Conservation (phyloP, 2,888 invertebrate genomes). For the Cancer borealis region DNA sequence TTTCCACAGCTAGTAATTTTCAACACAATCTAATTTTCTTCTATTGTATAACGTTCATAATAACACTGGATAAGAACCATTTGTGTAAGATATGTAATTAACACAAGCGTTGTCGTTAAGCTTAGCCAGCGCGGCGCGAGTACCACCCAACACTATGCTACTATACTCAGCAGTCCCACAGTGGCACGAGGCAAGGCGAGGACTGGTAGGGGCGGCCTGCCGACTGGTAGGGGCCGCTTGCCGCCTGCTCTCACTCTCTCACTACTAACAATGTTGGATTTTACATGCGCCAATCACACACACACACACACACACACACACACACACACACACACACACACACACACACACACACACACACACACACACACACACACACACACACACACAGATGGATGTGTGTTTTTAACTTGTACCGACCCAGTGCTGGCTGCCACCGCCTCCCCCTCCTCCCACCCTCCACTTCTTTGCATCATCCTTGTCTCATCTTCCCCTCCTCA, state of each 20-base stretch:
- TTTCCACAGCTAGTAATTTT: not conserved
- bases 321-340: not conserved
- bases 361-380: not conserved
- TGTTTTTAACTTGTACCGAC: not conserved
- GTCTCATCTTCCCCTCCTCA: not conserved
- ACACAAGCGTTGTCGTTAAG: not conserved
- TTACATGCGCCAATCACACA: not conserved
- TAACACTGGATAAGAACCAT: not conserved
- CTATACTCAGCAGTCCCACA: not conserved
- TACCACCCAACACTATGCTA: not conserved
- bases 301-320: constrained; percentile 42
- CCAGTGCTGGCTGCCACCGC: not conserved
- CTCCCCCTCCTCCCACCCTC: not conserved
- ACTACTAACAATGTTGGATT: not conserved
- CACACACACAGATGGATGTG: not conserved
- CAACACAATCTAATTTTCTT: not conserved
- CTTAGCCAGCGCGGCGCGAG: not conserved
- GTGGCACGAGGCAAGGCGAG: not conserved
- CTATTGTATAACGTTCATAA: not conserved
- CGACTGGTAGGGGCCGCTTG: not conserved
- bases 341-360: no score
- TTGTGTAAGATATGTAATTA: not conserved
- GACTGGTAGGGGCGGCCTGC: not conserved
- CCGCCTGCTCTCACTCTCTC: not conserved
- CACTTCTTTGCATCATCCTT: not conserved